phyloP scores from a whole-genome alignment of 2,113 vertebrate species.

The Hippocampus abdominalis region DNA sequence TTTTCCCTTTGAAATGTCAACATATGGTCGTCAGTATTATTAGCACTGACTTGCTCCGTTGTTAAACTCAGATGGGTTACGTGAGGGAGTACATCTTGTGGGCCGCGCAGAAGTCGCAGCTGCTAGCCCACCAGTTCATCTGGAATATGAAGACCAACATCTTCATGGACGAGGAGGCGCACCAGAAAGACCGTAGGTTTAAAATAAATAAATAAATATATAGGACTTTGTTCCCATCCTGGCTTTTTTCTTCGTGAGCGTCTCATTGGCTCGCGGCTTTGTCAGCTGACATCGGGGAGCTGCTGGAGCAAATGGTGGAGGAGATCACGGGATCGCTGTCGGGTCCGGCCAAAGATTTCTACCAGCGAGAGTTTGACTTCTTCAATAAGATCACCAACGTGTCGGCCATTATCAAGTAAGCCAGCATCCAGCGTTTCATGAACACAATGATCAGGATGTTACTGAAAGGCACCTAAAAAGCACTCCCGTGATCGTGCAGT shows the following conservation, averaged over 20 bases:
- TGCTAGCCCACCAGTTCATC: slow-evolving; percentile 97
- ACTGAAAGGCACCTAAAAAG: too few species aligned
- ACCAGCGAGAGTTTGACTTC: slow-evolving; percentile 90
- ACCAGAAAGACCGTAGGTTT: slow-evolving; percentile 93
- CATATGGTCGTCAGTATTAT: too few species aligned
- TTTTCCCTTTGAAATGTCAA: too few species aligned
- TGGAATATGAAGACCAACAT: slow-evolving; percentile 99
- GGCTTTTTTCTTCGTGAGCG: neutral
- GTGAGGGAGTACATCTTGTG: slow-evolving; percentile 97
- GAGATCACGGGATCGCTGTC: slow-evolving; percentile 86
- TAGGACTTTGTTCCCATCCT: fast-evolving
- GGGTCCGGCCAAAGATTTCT: slow-evolving; percentile 90
- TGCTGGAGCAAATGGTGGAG: slow-evolving; percentile 86
- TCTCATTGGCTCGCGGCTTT: neutral
- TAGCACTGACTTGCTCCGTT: neutral
- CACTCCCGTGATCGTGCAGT: too few species aligned
- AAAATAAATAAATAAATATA: too few species aligned
- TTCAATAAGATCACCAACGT: slow-evolving; percentile 95
- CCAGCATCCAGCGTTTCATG: neutral
- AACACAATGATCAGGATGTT: too few species aligned
- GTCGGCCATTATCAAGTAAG: slow-evolving; percentile 89
- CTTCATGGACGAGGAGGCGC: slow-evolving; percentile 90
- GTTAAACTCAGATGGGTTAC: slow-evolving; percentile 86
- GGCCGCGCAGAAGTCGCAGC: slow-evolving; percentile 95
- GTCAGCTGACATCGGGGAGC: slow-evolving; percentile 87